Evolutionary conservation across 2,797 vertebrate species (phyloP), one percentile per base, ranked within the genome.

Genomic region (Champsocephalus esox): DNA sequence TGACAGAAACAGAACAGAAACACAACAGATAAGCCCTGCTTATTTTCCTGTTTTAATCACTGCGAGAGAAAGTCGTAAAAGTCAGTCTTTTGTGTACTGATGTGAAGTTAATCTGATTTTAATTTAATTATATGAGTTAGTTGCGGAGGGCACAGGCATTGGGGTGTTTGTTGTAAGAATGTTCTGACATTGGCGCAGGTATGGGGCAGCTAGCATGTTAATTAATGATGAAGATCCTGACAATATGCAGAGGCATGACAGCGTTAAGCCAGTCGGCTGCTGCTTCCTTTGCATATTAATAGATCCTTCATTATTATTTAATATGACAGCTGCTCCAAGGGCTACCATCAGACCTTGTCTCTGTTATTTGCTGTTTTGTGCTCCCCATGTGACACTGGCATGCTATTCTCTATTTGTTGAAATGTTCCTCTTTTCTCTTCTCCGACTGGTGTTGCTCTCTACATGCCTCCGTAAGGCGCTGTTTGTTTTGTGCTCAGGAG

Each of bases 241-340:
- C 95, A 96, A 95, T 96, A 96, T 95, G 95, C 95, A 94, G 93
- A 95, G 92, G 94, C 95, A 95, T 96, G 95, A 95, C 95, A 95
- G 95, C 94, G 92, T 96, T 96, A 96, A 96, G 95, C 94, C 94
- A 95, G 95, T 95, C 94, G 93, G 94, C 95, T 94, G 94, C 94
- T 94, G 95, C 93, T 95, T 96, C 93, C 94, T 95, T 95, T 96
- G 95, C 95, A 96, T 96, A 96, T 96, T 96, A 96, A 96, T 96
- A 96, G 95, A 96, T 94, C 94, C 94, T 95, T 96, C 95, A 96
- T 96, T 96, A 96, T 96, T 96, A 96, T 96, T 96, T 96, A 95
- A 96, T 96, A 95, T 96, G 95, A 96, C 95, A 96, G 95, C 95
- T 95, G 95, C 95, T 96, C 94, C 92, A 90, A 95, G 95, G 95